Conservation (phyloP, 1,140 invertebrate genomes). For the Mycetomoellerius zeteki region DNA sequence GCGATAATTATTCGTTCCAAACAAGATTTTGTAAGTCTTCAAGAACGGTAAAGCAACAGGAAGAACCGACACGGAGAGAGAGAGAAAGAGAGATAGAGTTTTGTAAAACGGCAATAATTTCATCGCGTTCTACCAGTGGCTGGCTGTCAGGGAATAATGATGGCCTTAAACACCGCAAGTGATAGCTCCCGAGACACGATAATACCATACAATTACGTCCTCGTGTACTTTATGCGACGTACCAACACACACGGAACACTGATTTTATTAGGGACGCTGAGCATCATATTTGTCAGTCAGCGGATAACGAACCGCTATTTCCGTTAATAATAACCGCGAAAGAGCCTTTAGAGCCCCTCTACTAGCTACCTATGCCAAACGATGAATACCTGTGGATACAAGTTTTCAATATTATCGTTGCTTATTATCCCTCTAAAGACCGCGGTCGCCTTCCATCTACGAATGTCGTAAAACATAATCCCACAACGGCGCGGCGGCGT, state of each 20-base stretch:
- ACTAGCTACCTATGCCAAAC: background rate
- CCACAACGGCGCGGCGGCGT: background rate
- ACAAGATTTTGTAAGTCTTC: conserved; percentile 79
- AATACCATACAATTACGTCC: conserved; percentile 76
- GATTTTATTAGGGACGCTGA: conserved; percentile 67
- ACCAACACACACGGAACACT: conserved; percentile 44
- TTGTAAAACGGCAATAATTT: conserved; percentile 72
- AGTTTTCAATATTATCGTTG: conserved; percentile 54
- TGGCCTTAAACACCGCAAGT: conserved; percentile 75
- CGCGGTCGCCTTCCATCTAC: background rate
- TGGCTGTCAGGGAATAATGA: conserved; percentile 75
- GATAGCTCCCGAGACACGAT: conserved; percentile 72
- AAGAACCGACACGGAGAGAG: background rate
- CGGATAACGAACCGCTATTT: conserved; percentile 57
- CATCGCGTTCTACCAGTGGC: conserved; percentile 67
- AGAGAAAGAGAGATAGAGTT: conserved; percentile 57
- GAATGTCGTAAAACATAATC: conserved; percentile 51
- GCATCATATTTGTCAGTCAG: conserved; percentile 60
- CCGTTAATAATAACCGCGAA: conserved; percentile 56
- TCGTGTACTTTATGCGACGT: conserved; percentile 71
- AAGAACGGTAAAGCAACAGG: conserved; percentile 68
- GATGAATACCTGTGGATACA: conserved; percentile 17
- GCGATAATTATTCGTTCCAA: conserved; percentile 78
- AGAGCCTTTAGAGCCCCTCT: background rate
- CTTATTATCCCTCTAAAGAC: conserved; percentile 33